These are phyloP conservation scores for Metellina segmentata DNA, from an alignment of 2,888 invertebrate genomes.

Conservation along the genomic window DNA sequence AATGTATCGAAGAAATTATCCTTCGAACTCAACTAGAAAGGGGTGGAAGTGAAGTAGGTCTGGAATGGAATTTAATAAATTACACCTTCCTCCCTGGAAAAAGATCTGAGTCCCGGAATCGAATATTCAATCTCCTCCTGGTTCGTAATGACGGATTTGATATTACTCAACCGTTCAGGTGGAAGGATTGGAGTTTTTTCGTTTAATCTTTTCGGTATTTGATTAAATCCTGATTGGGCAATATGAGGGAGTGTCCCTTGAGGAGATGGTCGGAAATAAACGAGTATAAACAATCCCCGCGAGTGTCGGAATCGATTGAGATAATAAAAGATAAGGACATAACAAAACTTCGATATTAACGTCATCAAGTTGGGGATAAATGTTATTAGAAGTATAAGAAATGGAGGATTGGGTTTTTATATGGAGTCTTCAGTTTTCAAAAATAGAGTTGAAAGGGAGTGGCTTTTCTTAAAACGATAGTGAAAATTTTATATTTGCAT, in stretches of 20 bases:
- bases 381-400: background rate
- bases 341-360: background rate
- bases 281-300: background rate
- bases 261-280: background rate
- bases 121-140: constrained; percentile 22
- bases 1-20: constrained; percentile 10
- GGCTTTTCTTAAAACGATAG: no score
- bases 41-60: background rate
- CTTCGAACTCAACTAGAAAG: background rate
- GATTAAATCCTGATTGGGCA: constrained; percentile 35
- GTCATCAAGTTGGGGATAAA: background rate
- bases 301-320: background rate
- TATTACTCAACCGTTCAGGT: constrained; percentile 2
- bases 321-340: background rate
- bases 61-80: constrained; percentile 14
- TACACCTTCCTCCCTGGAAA: background rate
- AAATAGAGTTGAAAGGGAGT: no score
- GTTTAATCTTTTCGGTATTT: constrained; percentile 30
- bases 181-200: constrained; percentile 17
- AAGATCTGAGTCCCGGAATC: constrained; percentile 10
- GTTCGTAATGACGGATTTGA: constrained; percentile 37
- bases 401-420: no score
- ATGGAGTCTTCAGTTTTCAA: no score
- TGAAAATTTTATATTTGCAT: no score
- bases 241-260: background rate